Conservation (phyloP, 2,888 invertebrate species). For the Lithophane socia region DNA sequence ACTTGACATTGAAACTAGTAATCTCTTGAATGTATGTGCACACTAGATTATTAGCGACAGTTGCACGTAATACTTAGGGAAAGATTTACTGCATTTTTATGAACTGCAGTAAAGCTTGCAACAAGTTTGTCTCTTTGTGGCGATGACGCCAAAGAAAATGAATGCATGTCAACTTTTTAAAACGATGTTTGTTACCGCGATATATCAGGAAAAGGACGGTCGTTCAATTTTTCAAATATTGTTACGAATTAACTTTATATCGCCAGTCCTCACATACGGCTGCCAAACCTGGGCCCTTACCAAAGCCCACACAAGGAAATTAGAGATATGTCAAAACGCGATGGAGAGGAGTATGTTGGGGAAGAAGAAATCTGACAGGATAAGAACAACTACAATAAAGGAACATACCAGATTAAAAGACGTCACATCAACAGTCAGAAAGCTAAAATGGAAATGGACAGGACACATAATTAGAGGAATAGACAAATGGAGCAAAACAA, state of each 20-base stretch:
- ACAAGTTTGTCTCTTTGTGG: constrained; percentile 1
- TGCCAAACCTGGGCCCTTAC: too few species aligned
- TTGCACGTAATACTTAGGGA: constrained; percentile 40
- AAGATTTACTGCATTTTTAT: constrained; percentile 41
- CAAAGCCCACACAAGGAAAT: too few species aligned
- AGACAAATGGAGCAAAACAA: too few species aligned
- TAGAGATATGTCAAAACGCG: too few species aligned
- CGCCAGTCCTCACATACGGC: too few species aligned
- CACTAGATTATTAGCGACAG: constrained; percentile 44
- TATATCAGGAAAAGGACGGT: neutral
- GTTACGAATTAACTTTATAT: neutral
- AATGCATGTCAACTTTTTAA: neutral
- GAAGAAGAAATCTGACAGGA: too few species aligned
- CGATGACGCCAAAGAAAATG: constrained; percentile 10
- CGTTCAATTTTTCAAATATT: neutral
- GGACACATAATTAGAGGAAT: too few species aligned
- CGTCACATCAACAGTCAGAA: too few species aligned
- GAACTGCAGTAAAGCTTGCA: constrained; percentile 18
- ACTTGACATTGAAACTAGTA: constrained; percentile 65
- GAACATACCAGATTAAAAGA: too few species aligned
- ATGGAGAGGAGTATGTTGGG: too few species aligned
- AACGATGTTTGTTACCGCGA: neutral
- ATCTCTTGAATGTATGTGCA: constrained; percentile 39
- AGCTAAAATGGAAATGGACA: too few species aligned
- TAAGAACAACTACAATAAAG: too few species aligned